Base-by-base conservation (phyloP, 2,797 vertebrate species). In the Halcyon chelicuti region DNA sequence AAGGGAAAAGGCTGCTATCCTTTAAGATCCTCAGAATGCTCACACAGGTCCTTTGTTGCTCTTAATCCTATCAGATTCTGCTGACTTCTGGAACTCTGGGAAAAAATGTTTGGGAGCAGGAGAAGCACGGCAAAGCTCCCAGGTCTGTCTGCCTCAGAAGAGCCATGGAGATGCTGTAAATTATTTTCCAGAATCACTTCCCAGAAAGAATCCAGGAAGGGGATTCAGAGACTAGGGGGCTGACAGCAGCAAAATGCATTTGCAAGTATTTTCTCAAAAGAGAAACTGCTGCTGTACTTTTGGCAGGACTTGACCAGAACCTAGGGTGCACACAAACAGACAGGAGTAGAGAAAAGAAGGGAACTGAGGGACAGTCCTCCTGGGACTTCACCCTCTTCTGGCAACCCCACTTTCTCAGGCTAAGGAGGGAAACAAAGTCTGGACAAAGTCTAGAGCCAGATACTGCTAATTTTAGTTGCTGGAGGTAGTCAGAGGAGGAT, bases 161-260 rank as follows among this genome's bases (percentile, higher is more conserved):
- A 96, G 51, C 29, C 7, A 52, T 39, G 21, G 78, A 83, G 58
- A 87, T 67, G 35, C 37, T 88, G 60, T 88, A 84, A 94, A 84
- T 93, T 91, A 80, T 94, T 95, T 81, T 76, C 65, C 57, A 95
- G 82, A 95, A 83, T 61, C 90, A 90, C 44, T 83, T 94, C 28
- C 58, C 90, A 91, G 85, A 95, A 83, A 26, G 7, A 77, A 74
- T 77, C 54, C 72, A 91, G 22, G 39, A 91, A 83, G 26, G 26
- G 29, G 78, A 88, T 85, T 83, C 40, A 65, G 72, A 77, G 86
- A 67, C 63, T 62, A 57, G 44, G n/a, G 67, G 66, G 51, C 55
- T 89, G 86, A 89, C 68, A 96, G 81, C 91, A 96, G 79, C 44
- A 88, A 87, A 94, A 89, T 15, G 23, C 52, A 80, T 71, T 91